These are phyloP conservation scores for Passer montanus DNA, from an alignment of 2,113 vertebrate species.

Conservation along the genomic window DNA sequence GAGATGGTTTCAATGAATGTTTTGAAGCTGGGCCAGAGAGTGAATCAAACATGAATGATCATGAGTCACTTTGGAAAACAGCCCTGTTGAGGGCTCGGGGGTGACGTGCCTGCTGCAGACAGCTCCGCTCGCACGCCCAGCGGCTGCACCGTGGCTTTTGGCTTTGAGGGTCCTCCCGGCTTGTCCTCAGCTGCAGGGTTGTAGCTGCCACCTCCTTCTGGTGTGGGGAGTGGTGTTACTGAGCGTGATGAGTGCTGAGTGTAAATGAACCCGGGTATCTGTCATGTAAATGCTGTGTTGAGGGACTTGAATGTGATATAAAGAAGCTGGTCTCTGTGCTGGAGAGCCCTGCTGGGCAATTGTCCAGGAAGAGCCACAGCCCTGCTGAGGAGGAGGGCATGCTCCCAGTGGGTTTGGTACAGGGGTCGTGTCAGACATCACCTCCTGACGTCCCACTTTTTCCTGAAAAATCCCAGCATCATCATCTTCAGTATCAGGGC, in stretches of 20 bases:
- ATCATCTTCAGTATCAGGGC: accelerated
- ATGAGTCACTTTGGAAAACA: conserved; percentile 52
- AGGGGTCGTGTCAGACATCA: background rate
- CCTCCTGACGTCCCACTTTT: accelerated
- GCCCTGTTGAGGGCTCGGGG: background rate
- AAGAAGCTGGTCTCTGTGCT: background rate
- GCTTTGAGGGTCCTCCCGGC: accelerated
- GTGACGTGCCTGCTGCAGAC: background rate
- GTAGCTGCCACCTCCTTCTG: background rate
- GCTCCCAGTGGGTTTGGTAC: background rate
- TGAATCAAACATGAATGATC: conserved; percentile 63
- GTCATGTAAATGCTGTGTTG: background rate
- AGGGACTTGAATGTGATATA: background rate
- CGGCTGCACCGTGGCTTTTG: accelerated
- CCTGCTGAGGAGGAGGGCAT: accelerated
- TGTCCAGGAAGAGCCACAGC: background rate
- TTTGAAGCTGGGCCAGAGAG: conserved; percentile 48
- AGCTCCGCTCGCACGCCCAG: background rate
- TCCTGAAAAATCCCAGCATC: background rate
- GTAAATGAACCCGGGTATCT: background rate
- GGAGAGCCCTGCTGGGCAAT: background rate
- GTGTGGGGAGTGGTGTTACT: background rate
- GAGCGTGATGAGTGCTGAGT: background rate
- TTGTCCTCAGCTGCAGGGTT: background rate
- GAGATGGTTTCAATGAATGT: conserved; percentile 18